A percentile compares a stretch with the other conserved stretches of the same genome.
phyloP scores from a whole-genome alignment of 2,888 invertebrate genomes.

The Trisateles emortualis region DNA sequence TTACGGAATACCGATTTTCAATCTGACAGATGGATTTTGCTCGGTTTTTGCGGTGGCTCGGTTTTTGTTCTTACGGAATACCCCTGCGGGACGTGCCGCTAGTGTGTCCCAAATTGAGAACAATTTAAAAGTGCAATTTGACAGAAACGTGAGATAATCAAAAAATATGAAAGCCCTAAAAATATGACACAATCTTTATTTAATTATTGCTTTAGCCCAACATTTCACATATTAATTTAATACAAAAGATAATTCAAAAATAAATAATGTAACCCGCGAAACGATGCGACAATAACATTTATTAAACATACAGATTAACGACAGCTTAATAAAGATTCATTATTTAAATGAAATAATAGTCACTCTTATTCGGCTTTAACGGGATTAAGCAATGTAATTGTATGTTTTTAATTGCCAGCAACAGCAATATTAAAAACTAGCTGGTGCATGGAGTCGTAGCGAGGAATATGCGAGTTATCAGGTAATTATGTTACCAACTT shows the following conservation, averaged over 20 bases:
- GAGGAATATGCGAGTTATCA: conserved; percentile 19
- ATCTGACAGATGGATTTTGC: no score
- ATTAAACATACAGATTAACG: conserved; percentile 1
- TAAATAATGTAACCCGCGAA: background rate
- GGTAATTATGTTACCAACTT: background rate
- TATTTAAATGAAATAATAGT: conserved; percentile 8
- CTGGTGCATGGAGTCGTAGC: no score
- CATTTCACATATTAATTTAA: background rate
- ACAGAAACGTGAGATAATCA: no score
- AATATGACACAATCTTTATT: no score
- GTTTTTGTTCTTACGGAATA: no score
- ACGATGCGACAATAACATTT: conserved; percentile 1
- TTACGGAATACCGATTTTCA: no score
- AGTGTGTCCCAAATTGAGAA: no score
- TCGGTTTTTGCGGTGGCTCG: no score
- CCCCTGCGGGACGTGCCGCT: no score
- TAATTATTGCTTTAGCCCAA: background rate
- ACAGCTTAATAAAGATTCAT: conserved; percentile 6
- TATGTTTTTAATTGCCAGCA: background rate
- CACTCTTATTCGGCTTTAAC: background rate
- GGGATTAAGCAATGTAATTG: background rate
- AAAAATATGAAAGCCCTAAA: no score
- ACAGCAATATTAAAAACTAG: no score
- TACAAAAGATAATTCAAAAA: background rate
- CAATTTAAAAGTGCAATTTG: no score